A percentile compares a stretch with the other conserved stretches of the same genome.
phyloP scores from a whole-genome alignment of 2,797 vertebrate species.

The Stomatorhinus walkeri region DNA sequence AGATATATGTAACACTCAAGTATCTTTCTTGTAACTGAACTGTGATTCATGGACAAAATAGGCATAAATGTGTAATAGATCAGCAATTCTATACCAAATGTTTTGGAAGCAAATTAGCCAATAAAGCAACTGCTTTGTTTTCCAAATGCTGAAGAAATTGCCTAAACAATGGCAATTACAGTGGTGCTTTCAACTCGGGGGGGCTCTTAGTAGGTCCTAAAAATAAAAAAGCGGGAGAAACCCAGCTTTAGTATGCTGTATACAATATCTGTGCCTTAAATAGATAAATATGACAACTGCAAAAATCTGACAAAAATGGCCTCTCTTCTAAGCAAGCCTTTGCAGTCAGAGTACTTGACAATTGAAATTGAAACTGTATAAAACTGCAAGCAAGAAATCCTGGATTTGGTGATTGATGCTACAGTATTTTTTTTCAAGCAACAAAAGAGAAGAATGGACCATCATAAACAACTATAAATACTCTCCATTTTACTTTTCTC shows the following conservation, averaged over 20 bases:
- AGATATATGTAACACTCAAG: background rate
- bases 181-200: background rate
- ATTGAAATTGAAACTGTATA: background rate
- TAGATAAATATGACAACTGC: background rate
- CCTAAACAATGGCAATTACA: background rate
- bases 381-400: background rate
- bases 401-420: background rate
- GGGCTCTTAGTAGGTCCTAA: background rate
- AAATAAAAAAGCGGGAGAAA: background rate
- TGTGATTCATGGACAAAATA: background rate
- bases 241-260: background rate
- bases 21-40: background rate
- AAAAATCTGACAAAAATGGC: background rate
- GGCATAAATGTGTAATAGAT: background rate
- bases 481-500: background rate
- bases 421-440: background rate
- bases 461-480: background rate
- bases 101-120: background rate
- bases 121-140: background rate
- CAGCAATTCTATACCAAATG: background rate
- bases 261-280: background rate
- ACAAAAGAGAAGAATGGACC: background rate
- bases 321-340: background rate
- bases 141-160: background rate
- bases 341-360: background rate